These are phyloP conservation scores for Promerops cafer DNA, from an alignment of 2,113 vertebrate genomes.

Conservation along the genomic window DNA sequence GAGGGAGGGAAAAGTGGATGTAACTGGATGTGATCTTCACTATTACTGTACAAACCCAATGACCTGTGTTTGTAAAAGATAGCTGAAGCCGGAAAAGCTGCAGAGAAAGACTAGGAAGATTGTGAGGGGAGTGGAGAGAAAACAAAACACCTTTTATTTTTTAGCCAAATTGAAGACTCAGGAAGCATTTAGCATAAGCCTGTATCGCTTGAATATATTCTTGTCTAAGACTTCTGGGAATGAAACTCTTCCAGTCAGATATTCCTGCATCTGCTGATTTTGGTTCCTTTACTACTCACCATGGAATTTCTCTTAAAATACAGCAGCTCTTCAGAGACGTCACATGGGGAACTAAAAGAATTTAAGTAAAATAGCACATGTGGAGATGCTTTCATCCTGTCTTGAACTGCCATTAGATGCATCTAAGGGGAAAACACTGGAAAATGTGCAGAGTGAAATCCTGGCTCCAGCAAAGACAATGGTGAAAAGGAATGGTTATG, in stretches of 20 bases:
- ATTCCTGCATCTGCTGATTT: conserved; percentile 8
- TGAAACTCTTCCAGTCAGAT: neutral
- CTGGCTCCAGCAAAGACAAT: neutral
- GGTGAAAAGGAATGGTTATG: neutral
- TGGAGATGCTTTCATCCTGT: neutral
- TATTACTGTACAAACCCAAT: neutral
- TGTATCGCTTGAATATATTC: neutral
- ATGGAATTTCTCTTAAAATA: conserved; percentile 34
- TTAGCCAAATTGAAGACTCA: neutral
- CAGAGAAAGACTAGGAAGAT: neutral
- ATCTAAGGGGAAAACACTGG: neutral
- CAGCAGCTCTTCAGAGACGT: neutral
- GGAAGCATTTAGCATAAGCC: neutral
- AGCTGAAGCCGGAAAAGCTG: neutral
- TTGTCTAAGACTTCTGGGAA: neutral
- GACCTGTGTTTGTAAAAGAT: neutral
- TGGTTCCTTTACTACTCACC: neutral
- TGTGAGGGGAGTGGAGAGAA: neutral
- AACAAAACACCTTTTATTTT: neutral
- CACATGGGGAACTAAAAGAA: neutral
- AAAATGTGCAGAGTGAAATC: neutral
- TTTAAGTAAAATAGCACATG: conserved; percentile 26
- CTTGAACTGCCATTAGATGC: neutral
- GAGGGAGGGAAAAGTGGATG: neutral
- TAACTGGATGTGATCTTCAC: neutral